Evolutionary conservation across 2,797 vertebrate genomes (phyloP).

Genomic region (Acanthis flammea): DNA sequence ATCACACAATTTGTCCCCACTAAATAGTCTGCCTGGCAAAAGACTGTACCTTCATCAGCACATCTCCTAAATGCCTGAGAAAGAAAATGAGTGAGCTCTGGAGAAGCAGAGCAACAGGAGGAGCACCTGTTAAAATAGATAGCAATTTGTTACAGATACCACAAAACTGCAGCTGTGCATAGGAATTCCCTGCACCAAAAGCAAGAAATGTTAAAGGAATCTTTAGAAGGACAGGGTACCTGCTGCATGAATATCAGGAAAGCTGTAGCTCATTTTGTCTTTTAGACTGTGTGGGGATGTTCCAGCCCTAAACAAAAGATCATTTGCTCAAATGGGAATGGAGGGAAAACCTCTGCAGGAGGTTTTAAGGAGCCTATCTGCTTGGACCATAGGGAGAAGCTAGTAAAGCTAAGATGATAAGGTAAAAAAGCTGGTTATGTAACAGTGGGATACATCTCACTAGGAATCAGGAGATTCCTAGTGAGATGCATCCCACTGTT

Average conservation of each 20-base stretch:
- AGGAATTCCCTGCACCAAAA: neutral
- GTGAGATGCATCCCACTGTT: neutral
- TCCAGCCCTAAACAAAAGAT: neutral
- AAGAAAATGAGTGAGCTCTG: neutral
- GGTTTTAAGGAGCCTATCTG: neutral
- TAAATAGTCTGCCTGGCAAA: neutral
- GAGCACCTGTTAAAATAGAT: conserved; percentile 59
- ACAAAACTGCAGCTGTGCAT: conserved; percentile 27
- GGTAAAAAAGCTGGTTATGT: neutral
- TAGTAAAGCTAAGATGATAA: neutral
- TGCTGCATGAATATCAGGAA: neutral
- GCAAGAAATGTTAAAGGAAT: neutral
- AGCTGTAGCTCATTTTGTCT: neutral
- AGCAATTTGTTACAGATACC: conserved; percentile 31
- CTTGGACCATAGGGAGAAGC: neutral
- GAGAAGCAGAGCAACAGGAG: neutral
- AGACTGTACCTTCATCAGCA: neutral
- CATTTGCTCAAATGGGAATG: neutral
- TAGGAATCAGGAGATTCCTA: neutral
- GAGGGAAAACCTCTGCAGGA: neutral
- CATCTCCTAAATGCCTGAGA: neutral
- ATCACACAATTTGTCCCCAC: neutral
- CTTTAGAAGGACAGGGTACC: neutral
- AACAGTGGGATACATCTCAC: neutral
- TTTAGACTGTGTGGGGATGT: neutral